Base-by-base conservation (phyloP, 35 echinoderm and acorn worm species). In the Apostichopus californicus region DNA sequence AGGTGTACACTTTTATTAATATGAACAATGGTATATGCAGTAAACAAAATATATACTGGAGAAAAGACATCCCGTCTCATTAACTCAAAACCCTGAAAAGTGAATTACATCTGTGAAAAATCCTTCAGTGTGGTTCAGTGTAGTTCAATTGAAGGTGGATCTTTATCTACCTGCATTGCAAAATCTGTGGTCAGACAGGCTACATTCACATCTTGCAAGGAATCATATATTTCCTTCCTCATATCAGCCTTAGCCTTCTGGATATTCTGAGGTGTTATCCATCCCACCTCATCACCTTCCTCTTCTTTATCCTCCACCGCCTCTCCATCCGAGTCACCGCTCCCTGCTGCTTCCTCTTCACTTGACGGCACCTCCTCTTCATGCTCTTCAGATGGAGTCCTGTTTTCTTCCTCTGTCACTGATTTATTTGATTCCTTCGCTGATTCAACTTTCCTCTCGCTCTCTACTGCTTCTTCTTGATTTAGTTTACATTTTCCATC, bases 161-260 rank as follows among this genome's bases (percentile, higher is more conserved):
- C 71, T 46, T 46, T 46, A 46, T 72, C 60, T 81, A 97, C 96
- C 93, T 97, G 96, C 96, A 97, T 97, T 63, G 96, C 96, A 92
- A 97, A 97, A 71, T 97, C 96, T 72, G 96, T 87, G 13, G 96
- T 97, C 92, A 97, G 84, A 92, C 96, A 97, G 21, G 86, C 91
- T 15, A 97, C 93, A 4, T 24, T 60, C 56, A 97, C 92, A 5
- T 81, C 87, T 25, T 95, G 78, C 17, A 92, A 68, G 77, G 77
- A 61, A 64, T 65, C 66, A 21, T 90, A 86, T 5, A 59, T 79
- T 14, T 87, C 80, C 26, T 78, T 86, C 23, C 24, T 84, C 87
- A 92, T 96, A 26, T 93, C 64, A 24, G 63, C 24, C 61, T 82
- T 83, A 20, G 89, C 92, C 28, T 93, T 80, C 56, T 56, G 56